Conservation (phyloP, 2,888 invertebrate genomes). For the Plutella xylostella region DNA sequence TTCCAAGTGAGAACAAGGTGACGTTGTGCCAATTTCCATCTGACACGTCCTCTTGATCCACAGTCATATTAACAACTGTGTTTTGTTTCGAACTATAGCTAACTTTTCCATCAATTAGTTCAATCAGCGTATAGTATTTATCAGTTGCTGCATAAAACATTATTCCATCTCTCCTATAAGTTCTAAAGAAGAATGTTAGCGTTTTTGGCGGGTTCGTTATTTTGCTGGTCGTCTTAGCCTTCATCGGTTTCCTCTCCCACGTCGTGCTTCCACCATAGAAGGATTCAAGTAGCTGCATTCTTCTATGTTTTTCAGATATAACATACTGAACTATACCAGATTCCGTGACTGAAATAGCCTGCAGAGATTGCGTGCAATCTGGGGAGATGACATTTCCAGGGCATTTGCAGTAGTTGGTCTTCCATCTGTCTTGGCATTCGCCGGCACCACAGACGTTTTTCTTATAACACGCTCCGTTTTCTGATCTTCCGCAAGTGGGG, state of each 20-base stretch:
- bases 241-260: slow-evolving; percentile 68
- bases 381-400: slow-evolving; percentile 79
- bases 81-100: slow-evolving; percentile 85
- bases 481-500: slow-evolving; percentile 80
- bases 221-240: slow-evolving; percentile 40
- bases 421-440: slow-evolving; percentile 89
- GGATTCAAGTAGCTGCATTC: slow-evolving; percentile 87
- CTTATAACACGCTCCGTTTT: slow-evolving; percentile 73
- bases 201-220: slow-evolving; percentile 73
- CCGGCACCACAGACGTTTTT: slow-evolving; percentile 70
- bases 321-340: slow-evolving; percentile 83
- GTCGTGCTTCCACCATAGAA: slow-evolving; percentile 80
- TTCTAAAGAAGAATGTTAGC: slow-evolving; percentile 84
- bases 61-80: slow-evolving; percentile 84
- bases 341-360: slow-evolving; percentile 82
- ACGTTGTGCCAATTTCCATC: slow-evolving; percentile 94
- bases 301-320: slow-evolving; percentile 84
- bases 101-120: slow-evolving; percentile 81
- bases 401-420: slow-evolving; percentile 77
- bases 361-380: slow-evolving; percentile 82
- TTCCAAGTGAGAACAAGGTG: slow-evolving; percentile 77
- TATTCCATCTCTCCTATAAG: slow-evolving; percentile 81
- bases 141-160: slow-evolving; percentile 90
- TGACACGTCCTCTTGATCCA: slow-evolving; percentile 70
- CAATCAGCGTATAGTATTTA: slow-evolving; percentile 86